Percentiles rank a stretch among this genome's conserved stretches.
Conservation (phyloP, 2,113 vertebrate species). For the Sporophila hypoxantha region DNA sequence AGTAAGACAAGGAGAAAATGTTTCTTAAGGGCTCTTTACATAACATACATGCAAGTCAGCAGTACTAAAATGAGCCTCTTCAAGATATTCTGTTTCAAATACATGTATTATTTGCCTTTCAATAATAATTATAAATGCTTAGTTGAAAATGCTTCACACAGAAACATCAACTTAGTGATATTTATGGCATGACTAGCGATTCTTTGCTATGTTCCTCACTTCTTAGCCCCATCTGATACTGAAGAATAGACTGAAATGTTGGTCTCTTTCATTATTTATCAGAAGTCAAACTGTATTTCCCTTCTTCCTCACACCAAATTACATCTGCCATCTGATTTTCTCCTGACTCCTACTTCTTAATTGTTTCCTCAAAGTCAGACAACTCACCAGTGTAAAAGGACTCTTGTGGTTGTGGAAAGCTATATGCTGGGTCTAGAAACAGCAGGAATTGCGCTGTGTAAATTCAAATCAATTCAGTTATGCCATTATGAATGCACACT, state of each 20-base stretch:
- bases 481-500: neutral
- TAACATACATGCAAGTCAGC: neutral
- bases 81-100: neutral
- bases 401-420: neutral
- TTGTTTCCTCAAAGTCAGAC: neutral
- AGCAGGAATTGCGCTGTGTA: neutral
- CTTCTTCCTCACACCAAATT: neutral
- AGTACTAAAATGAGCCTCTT: neutral
- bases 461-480: neutral
- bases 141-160: neutral
- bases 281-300: neutral
- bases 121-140: neutral
- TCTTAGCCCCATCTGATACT: neutral
- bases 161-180: neutral
- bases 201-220: neutral
- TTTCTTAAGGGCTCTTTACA: neutral
- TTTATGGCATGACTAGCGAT: neutral
- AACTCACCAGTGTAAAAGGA: neutral
- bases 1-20: neutral
- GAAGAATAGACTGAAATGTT: neutral
- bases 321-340: neutral
- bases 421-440: neutral
- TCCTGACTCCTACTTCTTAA: neutral
- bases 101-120: neutral
- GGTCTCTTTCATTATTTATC: neutral